Base-by-base conservation (phyloP, 2,888 invertebrate species). In the Chironomus tentans region DNA sequence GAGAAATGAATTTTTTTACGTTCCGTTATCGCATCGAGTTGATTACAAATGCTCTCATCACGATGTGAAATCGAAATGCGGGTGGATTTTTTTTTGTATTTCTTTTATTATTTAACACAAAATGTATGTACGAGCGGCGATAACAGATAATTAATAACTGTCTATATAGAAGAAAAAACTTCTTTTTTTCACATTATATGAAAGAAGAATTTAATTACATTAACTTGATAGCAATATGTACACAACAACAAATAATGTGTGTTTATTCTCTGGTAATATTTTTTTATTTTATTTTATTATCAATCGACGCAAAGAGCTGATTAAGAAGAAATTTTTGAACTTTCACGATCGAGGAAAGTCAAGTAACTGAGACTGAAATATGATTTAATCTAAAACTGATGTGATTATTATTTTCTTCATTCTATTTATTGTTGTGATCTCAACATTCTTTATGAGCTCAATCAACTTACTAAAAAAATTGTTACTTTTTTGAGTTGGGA, bases 321-420 rank as follows among this genome's bases (percentile, higher is more conserved):
- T 56, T 18, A 56, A 15, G 56, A 18, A 56, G 38, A 38, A 38
- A 38, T 38, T 56, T 18, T 56, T 56, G 56, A 22, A 70, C 71
- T 71, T 50, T 71, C 71, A 24, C 50, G 56, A 71, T 71, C 50
- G 71, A 50, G 13, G 22, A 50, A 71, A 56, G 21, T 65, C 56
- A 56, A 56, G 56, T 56, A 56, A 56, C n/a, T 56, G 56, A 56
- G 4, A 15, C 38, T 38, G 18, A 56, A 18, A 56, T 56, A 18
- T 56, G n/a, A 56, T 18, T 56, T 18, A 56, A 56, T 56, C 18
- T 56, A 38, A 38, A 38, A 38, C 38, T 38, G 38, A 38, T 38
- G 7, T 50, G 18, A 56, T 56, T 15, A 18, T 56, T 7, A 18
- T 3, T 18, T 56, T 38, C n/a, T n/a, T n/a, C n/a, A n/a, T n/a